Conservation (phyloP, 2,113 vertebrate species). For the Clarias gariepinus region DNA sequence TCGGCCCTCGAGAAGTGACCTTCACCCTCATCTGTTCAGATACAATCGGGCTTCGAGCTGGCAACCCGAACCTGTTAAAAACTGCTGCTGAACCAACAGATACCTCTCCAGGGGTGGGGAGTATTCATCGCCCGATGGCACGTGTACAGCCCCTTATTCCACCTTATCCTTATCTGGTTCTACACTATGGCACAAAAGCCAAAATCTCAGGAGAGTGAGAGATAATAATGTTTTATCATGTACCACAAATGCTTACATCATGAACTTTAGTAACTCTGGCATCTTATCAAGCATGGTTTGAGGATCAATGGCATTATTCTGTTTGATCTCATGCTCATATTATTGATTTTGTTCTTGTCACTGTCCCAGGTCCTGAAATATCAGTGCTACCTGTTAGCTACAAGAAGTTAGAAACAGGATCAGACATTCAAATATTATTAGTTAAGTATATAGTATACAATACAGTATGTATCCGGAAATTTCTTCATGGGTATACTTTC, state of each 20-base stretch:
- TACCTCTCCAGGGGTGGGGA: no score
- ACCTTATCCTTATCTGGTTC: neutral
- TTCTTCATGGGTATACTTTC: neutral
- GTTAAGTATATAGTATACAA: neutral
- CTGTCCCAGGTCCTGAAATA: constrained; percentile 29
- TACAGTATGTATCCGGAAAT: neutral
- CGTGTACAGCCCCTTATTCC: neutral
- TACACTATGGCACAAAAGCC: neutral
- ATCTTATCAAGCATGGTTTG: neutral
- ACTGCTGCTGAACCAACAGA: no score
- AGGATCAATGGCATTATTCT: neutral
- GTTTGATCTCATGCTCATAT: neutral
- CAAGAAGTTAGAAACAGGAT: neutral
- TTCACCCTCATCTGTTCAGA: no score
- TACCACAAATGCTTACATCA: neutral
- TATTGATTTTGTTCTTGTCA: neutral
- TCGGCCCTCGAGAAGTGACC: no score
- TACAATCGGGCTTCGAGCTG: no score
- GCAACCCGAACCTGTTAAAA: no score
- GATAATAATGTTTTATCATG: neutral
- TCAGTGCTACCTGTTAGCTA: neutral
- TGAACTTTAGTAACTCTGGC: neutral
- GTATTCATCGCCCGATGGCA: no score
- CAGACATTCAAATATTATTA: neutral
- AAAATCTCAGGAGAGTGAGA: neutral